Percentiles rank a stretch among this genome's conserved stretches.
These are phyloP conservation scores for Eptatretus burgeri DNA, from an alignment of 2,113 vertebrate genomes.

Conservation along the genomic window DNA sequence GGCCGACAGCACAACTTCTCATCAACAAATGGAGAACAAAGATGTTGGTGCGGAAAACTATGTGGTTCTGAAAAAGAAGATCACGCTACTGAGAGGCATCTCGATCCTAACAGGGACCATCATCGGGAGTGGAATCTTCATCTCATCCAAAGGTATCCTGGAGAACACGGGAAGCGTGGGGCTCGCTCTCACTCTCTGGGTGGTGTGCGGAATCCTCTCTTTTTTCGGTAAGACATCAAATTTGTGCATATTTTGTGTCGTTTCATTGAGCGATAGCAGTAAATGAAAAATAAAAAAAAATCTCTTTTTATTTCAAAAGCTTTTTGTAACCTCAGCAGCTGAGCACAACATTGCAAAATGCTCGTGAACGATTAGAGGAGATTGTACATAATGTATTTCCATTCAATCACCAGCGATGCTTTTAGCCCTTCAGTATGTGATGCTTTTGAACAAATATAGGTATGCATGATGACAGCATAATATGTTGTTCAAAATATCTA, in stretches of 20 bases:
- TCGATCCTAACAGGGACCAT: conserved; percentile 35
- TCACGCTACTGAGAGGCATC: conserved; percentile 26
- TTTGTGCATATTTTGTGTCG: neutral
- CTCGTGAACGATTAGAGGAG: too few species aligned
- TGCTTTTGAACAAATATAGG: too few species aligned
- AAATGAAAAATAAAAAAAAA: too few species aligned
- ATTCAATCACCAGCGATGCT: too few species aligned
- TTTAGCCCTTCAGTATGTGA: too few species aligned
- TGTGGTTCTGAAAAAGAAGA: conserved; percentile 25
- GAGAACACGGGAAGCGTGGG: conserved; percentile 40
- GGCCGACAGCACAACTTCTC: too few species aligned
- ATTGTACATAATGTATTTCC: too few species aligned
- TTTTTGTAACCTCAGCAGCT: neutral
- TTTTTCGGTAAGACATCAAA: conserved; percentile 25
- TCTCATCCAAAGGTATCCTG: conserved; percentile 47
- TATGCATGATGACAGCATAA: too few species aligned
- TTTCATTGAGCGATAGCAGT: neutral
- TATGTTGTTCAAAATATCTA: too few species aligned
- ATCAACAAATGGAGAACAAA: too few species aligned
- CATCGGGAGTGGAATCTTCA: conserved; percentile 58
- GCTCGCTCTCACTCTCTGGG: conserved; percentile 38
- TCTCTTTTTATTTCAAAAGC: neutral
- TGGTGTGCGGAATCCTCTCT: conserved; percentile 33
- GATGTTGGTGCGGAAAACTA: conserved; percentile 8
- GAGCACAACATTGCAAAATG: too few species aligned